A percentile compares a stretch with the other conserved stretches of the same genome.
phyloP scores from a whole-genome alignment of 2,888 invertebrate species.

The Diaphora mendica region DNA sequence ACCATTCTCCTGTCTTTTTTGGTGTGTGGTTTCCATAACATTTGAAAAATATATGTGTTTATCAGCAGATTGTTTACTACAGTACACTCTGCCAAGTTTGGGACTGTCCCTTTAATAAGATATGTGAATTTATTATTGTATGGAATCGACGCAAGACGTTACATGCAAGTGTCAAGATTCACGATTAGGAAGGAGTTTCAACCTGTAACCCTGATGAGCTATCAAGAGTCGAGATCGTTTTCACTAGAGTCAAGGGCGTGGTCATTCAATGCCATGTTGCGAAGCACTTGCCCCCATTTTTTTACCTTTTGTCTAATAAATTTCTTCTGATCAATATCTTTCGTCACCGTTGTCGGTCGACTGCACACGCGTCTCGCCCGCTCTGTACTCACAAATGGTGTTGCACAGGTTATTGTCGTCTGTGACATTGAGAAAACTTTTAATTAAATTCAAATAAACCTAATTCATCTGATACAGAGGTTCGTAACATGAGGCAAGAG shows the following conservation, averaged over 20 bases:
- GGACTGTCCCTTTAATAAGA: too few species aligned
- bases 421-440: constrained; percentile 34
- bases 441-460: constrained; percentile 34
- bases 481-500: constrained; percentile 12
- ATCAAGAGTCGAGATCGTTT: constrained; percentile 62
- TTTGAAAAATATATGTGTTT: too few species aligned
- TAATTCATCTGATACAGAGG: constrained; percentile 13
- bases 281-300: constrained; percentile 78
- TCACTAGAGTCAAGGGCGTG: constrained; percentile 81
- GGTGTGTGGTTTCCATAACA: too few species aligned
- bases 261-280: constrained; percentile 81
- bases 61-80: too few species aligned
- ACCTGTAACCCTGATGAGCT: constrained; percentile 51
- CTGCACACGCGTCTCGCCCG: constrained; percentile 61
- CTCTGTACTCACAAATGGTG: constrained; percentile 41
- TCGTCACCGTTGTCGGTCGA: constrained; percentile 78
- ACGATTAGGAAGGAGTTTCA: not conserved
- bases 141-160: not conserved
- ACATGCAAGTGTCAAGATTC: not conserved
- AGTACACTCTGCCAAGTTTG: too few species aligned
- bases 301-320: constrained; percentile 73
- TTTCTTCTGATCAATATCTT: constrained; percentile 76
- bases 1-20: too few species aligned
- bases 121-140: not conserved
- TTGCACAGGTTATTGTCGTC: constrained; percentile 47